Evolutionary conservation across 2,797 vertebrate genomes (phyloP).

Genomic region (Delichon dasypus): DNA sequence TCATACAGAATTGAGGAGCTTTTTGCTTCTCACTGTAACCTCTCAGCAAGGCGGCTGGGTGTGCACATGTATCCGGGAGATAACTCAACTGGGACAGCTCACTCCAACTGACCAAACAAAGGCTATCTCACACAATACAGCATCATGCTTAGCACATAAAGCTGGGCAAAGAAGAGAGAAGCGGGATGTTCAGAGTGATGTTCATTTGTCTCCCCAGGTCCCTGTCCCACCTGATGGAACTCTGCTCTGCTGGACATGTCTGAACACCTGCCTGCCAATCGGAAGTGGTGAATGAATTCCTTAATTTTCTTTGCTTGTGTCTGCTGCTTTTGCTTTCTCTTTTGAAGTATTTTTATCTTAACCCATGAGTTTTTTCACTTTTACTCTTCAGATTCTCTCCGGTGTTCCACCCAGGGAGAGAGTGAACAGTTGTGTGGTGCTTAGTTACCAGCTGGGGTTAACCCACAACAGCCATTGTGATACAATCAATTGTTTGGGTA

Average conservation of each 20-base stretch:
- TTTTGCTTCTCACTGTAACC: background rate
- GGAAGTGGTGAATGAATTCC: background rate
- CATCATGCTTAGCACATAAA: background rate
- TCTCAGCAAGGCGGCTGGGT: no score
- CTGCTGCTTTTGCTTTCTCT: background rate
- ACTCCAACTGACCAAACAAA: background rate
- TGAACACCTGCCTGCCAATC: background rate
- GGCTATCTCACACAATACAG: no score
- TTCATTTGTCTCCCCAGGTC: background rate
- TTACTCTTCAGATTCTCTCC: background rate
- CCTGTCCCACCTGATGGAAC: background rate
- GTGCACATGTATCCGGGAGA: no score
- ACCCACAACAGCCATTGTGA: background rate
- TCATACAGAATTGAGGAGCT: background rate
- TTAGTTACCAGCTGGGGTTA: background rate
- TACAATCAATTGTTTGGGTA: background rate
- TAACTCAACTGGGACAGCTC: background rate
- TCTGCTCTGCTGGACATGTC: background rate
- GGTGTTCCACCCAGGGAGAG: rapidly evolving
- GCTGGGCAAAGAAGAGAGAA: background rate
- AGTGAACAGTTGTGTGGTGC: background rate
- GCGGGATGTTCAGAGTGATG: background rate
- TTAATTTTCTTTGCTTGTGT: background rate
- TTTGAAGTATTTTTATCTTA: background rate
- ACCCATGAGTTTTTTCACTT: background rate